Evolutionary conservation across 2,888 invertebrate species (phyloP), one percentile per base, ranked within the genome.

Genomic region (Cheilosia variabilis): DNA sequence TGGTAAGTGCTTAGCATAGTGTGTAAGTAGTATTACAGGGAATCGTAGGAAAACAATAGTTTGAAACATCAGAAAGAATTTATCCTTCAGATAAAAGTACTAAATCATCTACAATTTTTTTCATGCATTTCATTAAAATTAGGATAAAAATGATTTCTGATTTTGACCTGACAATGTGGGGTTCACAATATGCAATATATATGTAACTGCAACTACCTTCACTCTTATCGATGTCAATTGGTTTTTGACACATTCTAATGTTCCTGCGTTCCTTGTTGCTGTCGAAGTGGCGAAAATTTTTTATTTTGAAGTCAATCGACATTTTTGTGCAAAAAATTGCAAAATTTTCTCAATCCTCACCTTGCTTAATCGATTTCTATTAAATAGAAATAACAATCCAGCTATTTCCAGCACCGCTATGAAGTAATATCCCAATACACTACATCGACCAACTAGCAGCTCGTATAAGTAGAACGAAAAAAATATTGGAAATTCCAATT

Each of bases 231-330:
- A 50, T 78, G 69, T 69, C 78, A 78, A 78, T 78, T 78, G 69
- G 41, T 62, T 63, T 77, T 80, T 80, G 73, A 80, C 80, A 80
- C 22, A 75, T 73, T 68, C 55, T 68, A 68, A 68, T 62, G 55
- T 73, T 73, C 73, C 41, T 72, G 72, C 73, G 80, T 80, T 80
- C 45, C 66, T 80, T 80, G 80, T 75, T 80, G 73, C 73, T 80
- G 80, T 68, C 68, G 75, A 68, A 80, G 80, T 80, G 75, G 80
- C 80, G 80, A 80, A 62, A 45, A 62, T 27, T 73, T 66, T 66
- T 68, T 73, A 68, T 79, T 72, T 72, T 72, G 58, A 34, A 65
- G 58, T 72, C 55, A 53, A 65, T 63, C 41, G 43, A 78, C 57
- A 72, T 65, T 65, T 72, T 71, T 58, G 52, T 72, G 62, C 47